A percentile compares a stretch with the other conserved stretches of the same genome.
phyloP scores from a whole-genome alignment of 2,888 invertebrate species.

The Drosophila bunnanda region DNA sequence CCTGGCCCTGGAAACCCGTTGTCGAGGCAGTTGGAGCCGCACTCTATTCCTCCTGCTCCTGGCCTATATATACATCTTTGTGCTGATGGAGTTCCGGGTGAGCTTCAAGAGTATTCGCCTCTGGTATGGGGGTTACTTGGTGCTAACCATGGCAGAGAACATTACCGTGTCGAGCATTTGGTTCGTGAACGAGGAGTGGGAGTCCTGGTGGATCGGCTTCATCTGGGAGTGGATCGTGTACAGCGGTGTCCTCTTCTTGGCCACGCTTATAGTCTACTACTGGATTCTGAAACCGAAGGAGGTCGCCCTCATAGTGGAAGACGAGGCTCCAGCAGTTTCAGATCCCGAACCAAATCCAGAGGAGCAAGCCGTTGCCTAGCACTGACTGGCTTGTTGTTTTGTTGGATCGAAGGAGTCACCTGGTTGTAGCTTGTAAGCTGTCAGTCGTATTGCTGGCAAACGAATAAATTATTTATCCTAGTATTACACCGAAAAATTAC shows the following conservation, averaged over 20 bases:
- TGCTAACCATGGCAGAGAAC: constrained; percentile 88
- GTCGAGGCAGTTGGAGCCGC: constrained; percentile 85
- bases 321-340: constrained; percentile 36
- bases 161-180: constrained; percentile 89
- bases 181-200: constrained; percentile 86
- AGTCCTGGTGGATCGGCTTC: constrained; percentile 90
- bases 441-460: constrained; percentile 26
- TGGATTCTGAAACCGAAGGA: constrained; percentile 88
- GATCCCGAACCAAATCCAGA: constrained; percentile 2
- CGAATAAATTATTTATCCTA: constrained; percentile 67
- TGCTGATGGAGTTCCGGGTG: constrained; percentile 91
- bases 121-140: constrained; percentile 89
- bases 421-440: constrained; percentile 31
- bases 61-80: constrained; percentile 90
- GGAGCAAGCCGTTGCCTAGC: constrained; percentile 56
- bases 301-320: constrained; percentile 85
- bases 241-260: constrained; percentile 87
- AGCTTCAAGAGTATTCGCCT: constrained; percentile 90
- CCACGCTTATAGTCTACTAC: constrained; percentile 88
- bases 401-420: constrained; percentile 45
- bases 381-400: constrained; percentile 2
- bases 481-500: constrained; percentile 9
- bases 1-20: constrained; percentile 88
- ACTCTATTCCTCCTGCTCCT: constrained; percentile 89
- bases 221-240: constrained; percentile 87